Percentiles rank a stretch among this genome's conserved stretches.
These are phyloP conservation scores for Apodemia duryi DNA, from an alignment of 2,888 invertebrate genomes.

Conservation along the genomic window DNA sequence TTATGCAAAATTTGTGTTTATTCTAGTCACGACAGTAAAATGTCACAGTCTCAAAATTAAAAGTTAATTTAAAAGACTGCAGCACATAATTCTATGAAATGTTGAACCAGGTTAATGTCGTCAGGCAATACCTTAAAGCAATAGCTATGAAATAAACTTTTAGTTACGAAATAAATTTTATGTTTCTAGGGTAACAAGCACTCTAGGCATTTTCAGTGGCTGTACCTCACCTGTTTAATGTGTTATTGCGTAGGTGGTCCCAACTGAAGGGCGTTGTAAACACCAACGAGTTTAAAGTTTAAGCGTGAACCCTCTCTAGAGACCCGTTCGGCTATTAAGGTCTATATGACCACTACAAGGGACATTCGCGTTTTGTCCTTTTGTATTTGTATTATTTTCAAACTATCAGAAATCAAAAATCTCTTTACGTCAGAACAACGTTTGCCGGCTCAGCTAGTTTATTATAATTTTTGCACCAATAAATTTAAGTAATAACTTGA, in stretches of 20 bases:
- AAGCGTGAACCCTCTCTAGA: conserved; percentile 59
- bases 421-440: too few relatives aligned
- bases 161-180: background rate
- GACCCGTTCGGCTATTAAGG: conserved; percentile 60
- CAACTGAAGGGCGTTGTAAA: conserved; percentile 54
- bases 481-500: conserved; percentile 19
- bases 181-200: background rate
- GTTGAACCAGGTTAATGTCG: background rate
- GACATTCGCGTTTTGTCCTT: conserved; percentile 49
- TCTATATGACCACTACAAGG: conserved; percentile 44
- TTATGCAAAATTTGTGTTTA: background rate
- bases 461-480: background rate
- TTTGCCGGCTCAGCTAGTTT: too few relatives aligned
- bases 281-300: conserved; percentile 58
- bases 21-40: background rate
- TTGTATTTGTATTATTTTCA: too few relatives aligned
- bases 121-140: background rate
- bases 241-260: conserved; percentile 53
- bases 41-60: background rate
- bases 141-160: background rate
- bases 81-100: background rate
- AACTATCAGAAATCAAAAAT: too few relatives aligned
- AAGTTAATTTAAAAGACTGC: background rate
- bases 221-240: background rate
- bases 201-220: background rate